Base-by-base conservation (phyloP, 2,888 invertebrate species). In the Blomia tropicalis region DNA sequence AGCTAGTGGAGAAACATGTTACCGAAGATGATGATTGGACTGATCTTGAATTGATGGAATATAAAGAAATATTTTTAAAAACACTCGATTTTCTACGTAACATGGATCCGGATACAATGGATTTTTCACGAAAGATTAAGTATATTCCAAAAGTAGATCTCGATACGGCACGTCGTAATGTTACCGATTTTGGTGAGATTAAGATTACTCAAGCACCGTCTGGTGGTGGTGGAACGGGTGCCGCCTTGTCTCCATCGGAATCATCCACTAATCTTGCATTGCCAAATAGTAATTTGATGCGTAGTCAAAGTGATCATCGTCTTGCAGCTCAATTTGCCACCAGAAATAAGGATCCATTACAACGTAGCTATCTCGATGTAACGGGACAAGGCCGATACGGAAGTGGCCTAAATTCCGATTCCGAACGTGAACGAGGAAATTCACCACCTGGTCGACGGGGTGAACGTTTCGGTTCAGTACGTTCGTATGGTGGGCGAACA, bases 31-130 rank as follows among this genome's bases (percentile, higher is more conserved):
- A 58, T 17, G 47, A 54, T 25, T 69, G 69, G 69, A 67, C 67
- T 7, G 69, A 69, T 64, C 27, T 60, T 2, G 69, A 69, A 58
- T 54, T 69, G 41, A 56, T 92, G 79, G 90, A 91, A 71, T 87
- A 91, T 63, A 95, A 95, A 77, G 91, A 92, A 76, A 89, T 92
- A 67, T 93, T 93, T 77, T 77, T 91, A 25, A 90, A 90, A 75
- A 93, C 93, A 19, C 85, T 95, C 56, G 93, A 95, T 71, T 93
- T 93, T 74, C 82, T 95, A 68, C 80, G 78, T 53, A 90, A 89
- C 77, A 92, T 91, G 71, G 91, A 92, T 75, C 87, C 90, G 71
- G 93, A 93, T 76, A 87, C 85, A 66, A 83, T 68, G 11, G 90
- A 91, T 75, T 90, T 88, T 72, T 84, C 82, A 66, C 80, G 90